Base-by-base conservation (phyloP, 1,140 invertebrate species). In the Magallana gigas region DNA sequence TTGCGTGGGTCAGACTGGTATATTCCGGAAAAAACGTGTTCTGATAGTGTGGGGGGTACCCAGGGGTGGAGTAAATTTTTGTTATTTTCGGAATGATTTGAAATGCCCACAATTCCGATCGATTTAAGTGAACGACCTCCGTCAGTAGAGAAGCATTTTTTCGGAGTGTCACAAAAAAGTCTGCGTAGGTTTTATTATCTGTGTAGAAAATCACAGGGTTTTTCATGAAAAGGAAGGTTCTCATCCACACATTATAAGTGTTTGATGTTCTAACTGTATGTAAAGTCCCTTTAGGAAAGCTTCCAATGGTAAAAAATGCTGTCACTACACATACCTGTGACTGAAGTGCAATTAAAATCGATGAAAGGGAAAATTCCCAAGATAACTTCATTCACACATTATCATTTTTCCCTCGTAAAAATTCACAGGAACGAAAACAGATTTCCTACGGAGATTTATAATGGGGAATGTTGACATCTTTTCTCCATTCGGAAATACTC, bases 11-110 rank as follows among this genome's bases (percentile, higher is more conserved):
- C 1, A 90, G 59, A 82, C 91, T 90, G 3, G 91, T 89, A 83
- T 93, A 93, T 64, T 88, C 88, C 9, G 91, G 90, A 3, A 88
- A 56, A 48, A 88, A 88, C 11, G 91, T 92, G 59, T 92, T 91
- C 0, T 90, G 91, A 36, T 86, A 84, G 36, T 88, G 86, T 16
- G 86, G 85, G 14, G 91, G 91, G 58, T 92, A 93, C 5, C 64
- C 87, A 6, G 85, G 85, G 4, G 76, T 84, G 18, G 84, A 83
- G 71, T 91, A 92, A 9, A 93, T 89, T 58, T 89, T 58, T 9
- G 16, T 56, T 12, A 93, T 92, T 80, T 80, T 59, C 3, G 90
- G 83, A 18, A 86, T 85, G 2, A 92, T 83, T 57, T 86, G 36
- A 88, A 93, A 93, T 8, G 90, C 36, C 91, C 91, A 91, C 36